Base-by-base conservation (phyloP, 2,113 vertebrate genomes). In the Rattus rattus region DNA sequence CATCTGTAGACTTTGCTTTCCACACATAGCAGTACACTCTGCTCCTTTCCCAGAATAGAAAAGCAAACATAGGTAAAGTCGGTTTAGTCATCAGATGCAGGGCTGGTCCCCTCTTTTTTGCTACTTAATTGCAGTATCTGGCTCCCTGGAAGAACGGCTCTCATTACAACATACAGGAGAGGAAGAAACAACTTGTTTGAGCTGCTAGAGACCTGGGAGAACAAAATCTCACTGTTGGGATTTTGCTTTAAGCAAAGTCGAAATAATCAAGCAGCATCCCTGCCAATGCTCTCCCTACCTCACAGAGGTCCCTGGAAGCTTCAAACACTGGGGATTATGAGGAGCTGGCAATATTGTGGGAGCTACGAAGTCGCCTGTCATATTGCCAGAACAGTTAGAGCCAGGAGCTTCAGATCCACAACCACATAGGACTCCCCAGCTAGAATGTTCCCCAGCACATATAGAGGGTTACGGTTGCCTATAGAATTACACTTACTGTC, bases 301-400 rank as follows among this genome's bases (percentile, higher is more conserved):
- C n/a, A 28, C 11, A 43, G 43, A 61, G 1, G 0, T 75, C 97
- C 95, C 96, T 72, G 61, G 85, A 56, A 13, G 39, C 7, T 89
- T 4, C 43, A 59, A 87, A 26, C 59, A 81, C 39, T 83, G 36
- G 81, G 0, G 1, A 59, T 69, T 93, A 59, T 7, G 94, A 80
- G 22, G 87, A 86, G 73, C 75, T 13, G 76, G 47, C 69, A 54
- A 30, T 7, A 0, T 75, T 13, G 28, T 77, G 30, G 79, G 77
- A 95, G 49, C 84, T 94, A 16, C 87, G 61, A 93, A 84, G 90
- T 90, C 92, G 76, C 84, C 90, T 52, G 61, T 77, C 88, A n/a
- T 13, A 39, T 30, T 61, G 30, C 70, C 26, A 30, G 70, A 59
- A 61, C 49, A 30, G 6, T 0, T 56, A 63, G 86, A 73, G 54